These are phyloP conservation scores for Chamaetylas fuelleborni DNA, from an alignment of 2,113 vertebrate species.

Conservation along the genomic window DNA sequence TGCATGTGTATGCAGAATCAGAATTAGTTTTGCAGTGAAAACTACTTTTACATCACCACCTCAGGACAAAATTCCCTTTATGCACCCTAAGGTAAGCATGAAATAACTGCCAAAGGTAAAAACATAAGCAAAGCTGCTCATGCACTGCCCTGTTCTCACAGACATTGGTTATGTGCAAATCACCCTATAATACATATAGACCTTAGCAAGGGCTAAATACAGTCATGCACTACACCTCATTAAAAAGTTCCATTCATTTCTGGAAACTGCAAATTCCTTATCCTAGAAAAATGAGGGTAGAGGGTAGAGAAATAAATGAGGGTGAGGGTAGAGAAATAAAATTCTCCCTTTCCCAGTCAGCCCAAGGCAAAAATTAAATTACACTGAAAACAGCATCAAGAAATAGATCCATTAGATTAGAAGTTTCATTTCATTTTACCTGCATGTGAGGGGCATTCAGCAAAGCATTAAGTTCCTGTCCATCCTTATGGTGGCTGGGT, in stretches of 20 bases:
- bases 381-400: not conserved
- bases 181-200: not conserved
- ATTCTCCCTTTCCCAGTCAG: not conserved
- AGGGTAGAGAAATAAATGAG: not conserved
- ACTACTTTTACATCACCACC: not conserved
- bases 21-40: not conserved
- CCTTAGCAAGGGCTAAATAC: not conserved
- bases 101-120: not conserved
- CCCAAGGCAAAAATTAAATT: not conserved
- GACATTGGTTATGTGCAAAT: not conserved
- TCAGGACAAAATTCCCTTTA: not conserved
- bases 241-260: not conserved
- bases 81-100: not conserved
- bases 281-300: not conserved
- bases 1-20: not conserved
- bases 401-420: not conserved
- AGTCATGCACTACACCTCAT: not conserved
- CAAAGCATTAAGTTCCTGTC: slow-evolving; percentile 86
- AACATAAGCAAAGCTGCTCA: not conserved
- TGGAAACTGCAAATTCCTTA: not conserved
- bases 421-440: slow-evolving; percentile 71
- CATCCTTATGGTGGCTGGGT: slow-evolving; percentile 86
- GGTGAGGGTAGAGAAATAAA: not conserved
- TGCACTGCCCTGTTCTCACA: not conserved
- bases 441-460: slow-evolving; percentile 89